A percentile compares a stretch with the other conserved stretches of the same genome.
Conservation (phyloP, 1,140 invertebrate genomes). For the Eciton burchellii region DNA sequence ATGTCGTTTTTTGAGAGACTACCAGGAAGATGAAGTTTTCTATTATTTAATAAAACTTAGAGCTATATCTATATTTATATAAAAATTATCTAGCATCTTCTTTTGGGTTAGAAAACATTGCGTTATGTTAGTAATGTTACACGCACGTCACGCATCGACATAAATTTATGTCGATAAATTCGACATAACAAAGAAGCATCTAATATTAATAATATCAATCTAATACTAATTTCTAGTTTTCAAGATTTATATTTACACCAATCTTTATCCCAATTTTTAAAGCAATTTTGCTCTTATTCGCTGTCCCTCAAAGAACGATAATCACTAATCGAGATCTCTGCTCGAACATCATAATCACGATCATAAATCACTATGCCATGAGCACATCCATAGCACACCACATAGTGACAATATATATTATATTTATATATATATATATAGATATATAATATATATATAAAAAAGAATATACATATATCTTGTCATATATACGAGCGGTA, state of each 20-base stretch:
- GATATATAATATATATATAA: slow-evolving; percentile 54
- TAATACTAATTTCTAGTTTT: neutral
- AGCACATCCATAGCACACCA: slow-evolving; percentile 72
- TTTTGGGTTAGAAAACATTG: neutral
- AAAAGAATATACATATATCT: slow-evolving; percentile 38
- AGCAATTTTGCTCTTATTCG: neutral
- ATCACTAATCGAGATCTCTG: slow-evolving; percentile 51
- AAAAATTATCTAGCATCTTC: neutral
- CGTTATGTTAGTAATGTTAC: neutral
- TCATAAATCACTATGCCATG: slow-evolving; percentile 72
- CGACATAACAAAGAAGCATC: neutral
- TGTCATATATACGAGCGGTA: slow-evolving; percentile 40
- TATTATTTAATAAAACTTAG: neutral
- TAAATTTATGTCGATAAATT: too few relatives aligned
- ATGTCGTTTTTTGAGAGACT: slow-evolving; percentile 57
- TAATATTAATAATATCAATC: neutral
- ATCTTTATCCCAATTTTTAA: neutral
- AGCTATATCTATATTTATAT: too few relatives aligned
- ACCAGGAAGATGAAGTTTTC: neutral
- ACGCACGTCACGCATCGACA: too few relatives aligned
- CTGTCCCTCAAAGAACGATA: slow-evolving; percentile 60
- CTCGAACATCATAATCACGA: slow-evolving; percentile 71
- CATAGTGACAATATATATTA: slow-evolving; percentile 59
- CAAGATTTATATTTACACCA: neutral
- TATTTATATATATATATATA: slow-evolving; percentile 39